Conservation (phyloP, 2,113 vertebrate genomes). For the Chrysochloris asiatica region DNA sequence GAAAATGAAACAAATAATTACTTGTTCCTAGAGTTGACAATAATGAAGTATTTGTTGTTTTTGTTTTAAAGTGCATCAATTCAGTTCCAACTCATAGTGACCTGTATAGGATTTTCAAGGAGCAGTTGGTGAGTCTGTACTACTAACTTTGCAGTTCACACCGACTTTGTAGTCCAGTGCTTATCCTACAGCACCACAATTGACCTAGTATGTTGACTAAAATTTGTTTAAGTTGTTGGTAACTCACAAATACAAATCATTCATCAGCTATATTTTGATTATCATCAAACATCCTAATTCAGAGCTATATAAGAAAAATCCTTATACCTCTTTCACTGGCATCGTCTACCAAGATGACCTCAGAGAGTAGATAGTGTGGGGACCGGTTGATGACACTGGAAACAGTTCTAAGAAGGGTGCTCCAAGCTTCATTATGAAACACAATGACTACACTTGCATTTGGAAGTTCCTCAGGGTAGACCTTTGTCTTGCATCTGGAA, state of each 20-base stretch:
- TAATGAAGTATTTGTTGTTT: no score
- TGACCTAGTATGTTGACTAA: neutral
- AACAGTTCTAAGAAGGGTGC: conserved; percentile 94
- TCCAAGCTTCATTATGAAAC: conserved; percentile 99
- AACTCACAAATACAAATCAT: neutral
- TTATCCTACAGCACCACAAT: no score
- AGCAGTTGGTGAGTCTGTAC: no score
- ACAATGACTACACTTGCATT: conserved; percentile 99
- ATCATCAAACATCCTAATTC: neutral
- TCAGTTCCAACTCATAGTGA: no score
- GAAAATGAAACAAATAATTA: neutral
- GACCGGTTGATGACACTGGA: conserved; percentile 95
- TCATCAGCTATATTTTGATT: neutral
- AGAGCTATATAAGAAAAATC: neutral
- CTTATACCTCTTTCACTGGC: conserved; percentile 95
- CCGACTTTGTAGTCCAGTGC: no score
- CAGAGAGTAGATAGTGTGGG: conserved; percentile 90
- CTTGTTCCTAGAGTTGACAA: neutral
- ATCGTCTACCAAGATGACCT: conserved; percentile 96
- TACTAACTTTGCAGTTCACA: no score
- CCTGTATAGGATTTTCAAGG: no score
- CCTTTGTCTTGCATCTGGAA: conserved; percentile 95
- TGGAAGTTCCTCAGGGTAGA: conserved; percentile 92
- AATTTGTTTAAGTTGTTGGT: neutral
- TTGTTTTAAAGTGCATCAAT: no score